Percentiles rank a stretch among this genome's conserved stretches.
These are phyloP conservation scores for Cheilosia vulpina DNA, from an alignment of 2,888 invertebrate genomes.

Conservation along the genomic window DNA sequence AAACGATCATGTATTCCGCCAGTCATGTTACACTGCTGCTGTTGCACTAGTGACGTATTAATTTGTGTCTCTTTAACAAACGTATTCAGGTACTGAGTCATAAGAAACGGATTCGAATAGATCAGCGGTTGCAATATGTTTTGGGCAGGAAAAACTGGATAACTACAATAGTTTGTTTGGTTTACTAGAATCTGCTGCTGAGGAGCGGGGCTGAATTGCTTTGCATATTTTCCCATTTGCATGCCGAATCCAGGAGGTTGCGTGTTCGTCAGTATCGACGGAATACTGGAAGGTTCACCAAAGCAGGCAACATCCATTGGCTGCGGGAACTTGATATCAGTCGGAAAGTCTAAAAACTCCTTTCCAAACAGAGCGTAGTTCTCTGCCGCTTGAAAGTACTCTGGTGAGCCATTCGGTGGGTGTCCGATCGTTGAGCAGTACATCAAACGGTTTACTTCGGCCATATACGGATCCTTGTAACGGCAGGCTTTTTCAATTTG, in stretches of 20 bases:
- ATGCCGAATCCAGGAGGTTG: slow-evolving; percentile 21
- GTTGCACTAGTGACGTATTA: slow-evolving; percentile 54
- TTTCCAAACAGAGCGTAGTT: slow-evolving; percentile 80
- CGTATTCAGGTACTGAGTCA: slow-evolving; percentile 77
- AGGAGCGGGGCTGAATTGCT: slow-evolving; percentile 16
- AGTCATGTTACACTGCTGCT: slow-evolving; percentile 65
- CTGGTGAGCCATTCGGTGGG: slow-evolving; percentile 77
- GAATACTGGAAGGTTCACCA: slow-evolving; percentile 3
- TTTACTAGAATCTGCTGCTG: slow-evolving; percentile 58
- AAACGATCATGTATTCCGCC: slow-evolving; percentile 77
- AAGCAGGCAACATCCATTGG: slow-evolving; percentile 37
- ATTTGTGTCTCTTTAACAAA: slow-evolving; percentile 77
- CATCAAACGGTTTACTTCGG: slow-evolving; percentile 79
- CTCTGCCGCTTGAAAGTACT: slow-evolving; percentile 80
- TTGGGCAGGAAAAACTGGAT: slow-evolving; percentile 49
- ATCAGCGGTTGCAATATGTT: slow-evolving; percentile 74
- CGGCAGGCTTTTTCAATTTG: slow-evolving; percentile 53
- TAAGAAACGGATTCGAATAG: slow-evolving; percentile 77
- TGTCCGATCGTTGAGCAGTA: slow-evolving; percentile 77
- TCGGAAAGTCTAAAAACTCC: slow-evolving; percentile 78
- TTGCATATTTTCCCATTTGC: slow-evolving; percentile 26
- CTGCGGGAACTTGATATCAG: slow-evolving; percentile 38
- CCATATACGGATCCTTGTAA: slow-evolving; percentile 75
- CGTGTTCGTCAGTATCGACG: not conserved
- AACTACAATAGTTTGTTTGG: slow-evolving; percentile 50